Evolutionary conservation across 2,888 invertebrate genomes (phyloP).

Genomic region (Catocala fraxini): DNA sequence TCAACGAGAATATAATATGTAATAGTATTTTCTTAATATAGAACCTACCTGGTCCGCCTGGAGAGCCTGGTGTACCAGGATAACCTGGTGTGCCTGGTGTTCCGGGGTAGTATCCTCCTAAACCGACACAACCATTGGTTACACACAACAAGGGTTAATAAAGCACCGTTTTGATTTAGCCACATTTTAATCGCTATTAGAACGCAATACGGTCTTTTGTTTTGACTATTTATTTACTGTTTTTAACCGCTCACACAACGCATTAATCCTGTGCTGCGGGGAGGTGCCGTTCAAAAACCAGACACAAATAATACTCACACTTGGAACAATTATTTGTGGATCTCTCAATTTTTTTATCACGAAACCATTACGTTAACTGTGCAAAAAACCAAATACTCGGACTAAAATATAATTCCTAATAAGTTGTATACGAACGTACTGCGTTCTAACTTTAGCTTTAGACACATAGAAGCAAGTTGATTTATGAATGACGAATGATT

Average conservation of each 20-base stretch:
- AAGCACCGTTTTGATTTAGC: conserved; percentile 18
- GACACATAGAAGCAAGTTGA: conserved; percentile 16
- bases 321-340: too few relatives aligned
- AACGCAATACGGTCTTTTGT: background rate
- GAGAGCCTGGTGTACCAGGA: conserved; percentile 45
- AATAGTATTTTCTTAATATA: too few relatives aligned
- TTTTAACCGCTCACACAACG: too few relatives aligned
- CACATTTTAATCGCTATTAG: background rate
- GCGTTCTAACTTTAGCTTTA: conserved; percentile 19
- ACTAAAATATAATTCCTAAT: background rate
- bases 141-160: conserved; percentile 28
- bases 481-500: conserved; percentile 16
- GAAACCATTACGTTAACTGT: too few relatives aligned
- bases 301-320: too few relatives aligned
- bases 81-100: conserved; percentile 52
- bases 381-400: too few relatives aligned
- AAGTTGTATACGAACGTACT: conserved; percentile 4
- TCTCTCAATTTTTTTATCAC: too few relatives aligned
- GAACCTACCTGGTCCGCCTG: conserved; percentile 14
- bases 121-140: conserved; percentile 32
- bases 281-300: too few relatives aligned
- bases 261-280: too few relatives aligned
- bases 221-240: too few relatives aligned
- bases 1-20: too few relatives aligned
- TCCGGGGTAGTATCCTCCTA: conserved; percentile 30